These are phyloP conservation scores for Phasianus colchicus DNA, from an alignment of 2,113 vertebrate genomes.

Conservation along the genomic window DNA sequence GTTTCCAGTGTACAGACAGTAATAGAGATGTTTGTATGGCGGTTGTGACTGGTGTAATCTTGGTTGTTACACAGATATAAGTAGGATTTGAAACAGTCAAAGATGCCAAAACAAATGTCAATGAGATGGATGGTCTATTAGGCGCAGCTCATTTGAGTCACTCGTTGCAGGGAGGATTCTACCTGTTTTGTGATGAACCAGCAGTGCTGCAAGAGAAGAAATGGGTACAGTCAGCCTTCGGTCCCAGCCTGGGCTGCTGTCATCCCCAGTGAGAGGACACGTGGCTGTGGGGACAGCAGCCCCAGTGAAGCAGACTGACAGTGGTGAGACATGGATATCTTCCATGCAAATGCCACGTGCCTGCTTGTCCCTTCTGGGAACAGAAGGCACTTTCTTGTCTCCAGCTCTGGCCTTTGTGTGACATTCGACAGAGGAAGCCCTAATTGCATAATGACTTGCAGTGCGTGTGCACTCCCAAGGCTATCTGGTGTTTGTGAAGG, in stretches of 20 bases:
- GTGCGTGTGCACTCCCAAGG: constrained; percentile 20
- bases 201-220: background rate
- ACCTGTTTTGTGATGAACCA: background rate
- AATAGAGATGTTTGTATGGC: constrained; percentile 10
- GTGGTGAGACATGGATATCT: background rate
- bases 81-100: constrained; percentile 33
- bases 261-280: background rate
- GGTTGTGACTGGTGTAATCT: constrained; percentile 24
- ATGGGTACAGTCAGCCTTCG: background rate
- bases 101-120: constrained; percentile 54
- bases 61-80: constrained; percentile 33
- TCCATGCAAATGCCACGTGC: background rate
- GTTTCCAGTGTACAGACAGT: background rate
- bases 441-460: constrained; percentile 16
- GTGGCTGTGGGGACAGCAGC: background rate
- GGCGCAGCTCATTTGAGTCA: constrained; percentile 9
- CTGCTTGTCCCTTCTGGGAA: background rate
- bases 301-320: background rate
- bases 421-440: background rate
- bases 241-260: background rate
- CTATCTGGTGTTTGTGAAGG: background rate
- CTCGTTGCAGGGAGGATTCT: background rate
- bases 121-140: constrained; percentile 26
- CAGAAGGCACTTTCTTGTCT: background rate
- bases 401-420: background rate